A percentile compares a stretch with the other conserved stretches of the same genome.
These are phyloP conservation scores for Ifrita kowaldi DNA, from an alignment of 2,113 vertebrate genomes.

Conservation along the genomic window DNA sequence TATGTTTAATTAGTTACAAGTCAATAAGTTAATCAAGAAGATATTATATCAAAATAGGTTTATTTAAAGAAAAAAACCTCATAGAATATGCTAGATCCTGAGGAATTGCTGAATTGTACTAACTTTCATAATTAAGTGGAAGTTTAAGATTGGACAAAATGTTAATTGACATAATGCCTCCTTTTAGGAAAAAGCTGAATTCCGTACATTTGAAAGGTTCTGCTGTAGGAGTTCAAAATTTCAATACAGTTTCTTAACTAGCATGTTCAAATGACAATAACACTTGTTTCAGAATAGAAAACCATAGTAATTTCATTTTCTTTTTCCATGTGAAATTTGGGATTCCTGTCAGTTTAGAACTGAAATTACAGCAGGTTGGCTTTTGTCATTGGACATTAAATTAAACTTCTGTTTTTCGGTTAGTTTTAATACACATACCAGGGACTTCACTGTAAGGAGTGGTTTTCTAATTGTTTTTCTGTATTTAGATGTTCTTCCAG, in stretches of 20 bases:
- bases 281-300: neutral
- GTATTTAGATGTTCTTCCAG: neutral
- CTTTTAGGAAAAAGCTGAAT: neutral
- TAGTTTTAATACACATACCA: neutral
- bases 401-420: neutral
- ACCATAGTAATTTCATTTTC: neutral
- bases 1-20: neutral
- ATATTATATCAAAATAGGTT: neutral
- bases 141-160: neutral
- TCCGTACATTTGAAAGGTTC: neutral
- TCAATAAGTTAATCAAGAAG: neutral
- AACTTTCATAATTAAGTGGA: neutral
- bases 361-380: neutral
- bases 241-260: neutral
- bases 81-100: neutral
- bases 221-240: neutral
- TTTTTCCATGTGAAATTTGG: neutral
- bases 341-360: neutral
- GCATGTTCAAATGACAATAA: neutral
- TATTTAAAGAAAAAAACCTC: neutral
- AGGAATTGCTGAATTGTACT: neutral
- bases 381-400: neutral
- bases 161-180: neutral
- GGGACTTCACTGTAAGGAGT: neutral
- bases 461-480: neutral